Conservation (phyloP, 2,888 invertebrate genomes). For the Apodemia zela region DNA sequence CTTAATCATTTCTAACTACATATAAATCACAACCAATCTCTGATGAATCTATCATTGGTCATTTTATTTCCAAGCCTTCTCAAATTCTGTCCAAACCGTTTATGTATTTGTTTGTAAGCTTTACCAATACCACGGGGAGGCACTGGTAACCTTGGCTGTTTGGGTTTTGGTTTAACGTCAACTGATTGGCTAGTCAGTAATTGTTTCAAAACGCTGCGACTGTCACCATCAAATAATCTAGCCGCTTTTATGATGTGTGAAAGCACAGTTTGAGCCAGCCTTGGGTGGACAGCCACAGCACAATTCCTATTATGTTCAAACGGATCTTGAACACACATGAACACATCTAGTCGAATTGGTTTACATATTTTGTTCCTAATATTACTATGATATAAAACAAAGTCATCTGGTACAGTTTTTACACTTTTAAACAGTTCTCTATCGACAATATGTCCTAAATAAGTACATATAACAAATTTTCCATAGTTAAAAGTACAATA, state of each 20-base stretch:
- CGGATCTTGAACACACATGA: slow-evolving; percentile 40
- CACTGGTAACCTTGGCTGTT: neutral
- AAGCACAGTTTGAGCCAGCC: slow-evolving; percentile 28
- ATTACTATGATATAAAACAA: slow-evolving; percentile 34
- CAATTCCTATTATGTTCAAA: slow-evolving; percentile 41
- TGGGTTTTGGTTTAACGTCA: slow-evolving; percentile 3
- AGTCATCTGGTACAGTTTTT: slow-evolving; percentile 32
- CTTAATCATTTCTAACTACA: neutral
- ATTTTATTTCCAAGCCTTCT: slow-evolving; percentile 2
- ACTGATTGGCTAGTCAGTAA: slow-evolving; percentile 16
- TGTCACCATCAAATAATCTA: slow-evolving; percentile 26
- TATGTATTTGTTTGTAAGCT: slow-evolving; percentile 15
- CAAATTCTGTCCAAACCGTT: slow-evolving; percentile 1
- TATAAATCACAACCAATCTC: slow-evolving; percentile 7
- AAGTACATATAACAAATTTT: slow-evolving; percentile 37
- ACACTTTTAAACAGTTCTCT: slow-evolving; percentile 29
- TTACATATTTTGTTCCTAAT: slow-evolving; percentile 22
- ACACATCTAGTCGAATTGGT: slow-evolving; percentile 29
- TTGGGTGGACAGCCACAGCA: slow-evolving; percentile 32
- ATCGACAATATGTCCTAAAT: slow-evolving; percentile 33
- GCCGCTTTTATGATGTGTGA: slow-evolving; percentile 27
- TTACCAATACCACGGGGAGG: slow-evolving; percentile 15
- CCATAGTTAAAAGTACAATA: slow-evolving; percentile 40
- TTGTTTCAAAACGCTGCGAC: slow-evolving; percentile 15
- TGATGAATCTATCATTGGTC: neutral